Evolutionary conservation across 1,140 invertebrate genomes (phyloP).

Genomic region (Apis dorsata): DNA sequence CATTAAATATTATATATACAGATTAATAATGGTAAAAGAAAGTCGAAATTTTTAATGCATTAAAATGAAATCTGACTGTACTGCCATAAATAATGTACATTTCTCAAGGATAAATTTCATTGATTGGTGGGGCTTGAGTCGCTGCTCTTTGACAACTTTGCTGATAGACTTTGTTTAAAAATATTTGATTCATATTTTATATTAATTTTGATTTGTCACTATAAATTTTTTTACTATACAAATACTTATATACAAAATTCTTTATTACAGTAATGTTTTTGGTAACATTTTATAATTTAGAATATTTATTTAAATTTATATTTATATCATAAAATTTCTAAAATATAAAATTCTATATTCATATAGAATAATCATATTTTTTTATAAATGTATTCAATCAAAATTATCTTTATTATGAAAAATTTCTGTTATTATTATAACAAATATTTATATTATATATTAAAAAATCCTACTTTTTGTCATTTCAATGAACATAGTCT

Average conservation of each 20-base stretch:
- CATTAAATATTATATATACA: slow-evolving; percentile 14
- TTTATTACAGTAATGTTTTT: background rate
- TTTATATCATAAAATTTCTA: slow-evolving; percentile 29
- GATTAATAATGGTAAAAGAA: slow-evolving; percentile 64
- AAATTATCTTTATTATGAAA: slow-evolving; percentile 23
- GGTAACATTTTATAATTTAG: background rate
- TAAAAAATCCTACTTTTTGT: slow-evolving; percentile 28
- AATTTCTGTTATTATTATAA: slow-evolving; percentile 27
- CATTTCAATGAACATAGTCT: slow-evolving; percentile 63
- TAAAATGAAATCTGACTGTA: slow-evolving; percentile 66
- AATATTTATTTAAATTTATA: slow-evolving; percentile 42
- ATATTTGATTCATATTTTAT: slow-evolving; percentile 47
- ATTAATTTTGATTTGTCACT: slow-evolving; percentile 50
- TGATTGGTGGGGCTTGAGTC: slow-evolving; percentile 58
- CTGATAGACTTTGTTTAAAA: slow-evolving; percentile 72
- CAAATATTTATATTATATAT: slow-evolving; percentile 6
- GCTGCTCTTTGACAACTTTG: slow-evolving; percentile 63
- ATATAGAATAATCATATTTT: slow-evolving; percentile 39
- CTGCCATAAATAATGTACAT: slow-evolving; percentile 69
- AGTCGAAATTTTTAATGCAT: slow-evolving; percentile 62
- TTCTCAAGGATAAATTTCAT: slow-evolving; percentile 59
- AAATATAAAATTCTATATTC: slow-evolving; percentile 11
- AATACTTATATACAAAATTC: background rate
- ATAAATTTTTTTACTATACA: background rate
- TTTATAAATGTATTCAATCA: slow-evolving; percentile 32